Base-by-base conservation (phyloP, 1,140 invertebrate species). In the Cydia pomonella region DNA sequence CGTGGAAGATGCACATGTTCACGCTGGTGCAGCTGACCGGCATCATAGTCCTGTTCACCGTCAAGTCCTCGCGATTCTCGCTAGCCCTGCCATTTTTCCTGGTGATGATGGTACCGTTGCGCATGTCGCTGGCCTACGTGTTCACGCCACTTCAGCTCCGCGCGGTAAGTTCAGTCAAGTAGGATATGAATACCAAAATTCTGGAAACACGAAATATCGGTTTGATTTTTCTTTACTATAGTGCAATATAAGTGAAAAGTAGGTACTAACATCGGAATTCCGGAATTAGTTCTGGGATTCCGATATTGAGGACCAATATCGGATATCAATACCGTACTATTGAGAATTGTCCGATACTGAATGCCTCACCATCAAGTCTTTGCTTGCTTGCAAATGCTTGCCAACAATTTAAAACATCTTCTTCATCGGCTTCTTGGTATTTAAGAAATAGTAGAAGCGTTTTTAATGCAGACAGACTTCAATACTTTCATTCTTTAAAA, bases 51-150 rank as follows among this genome's bases (percentile, higher is more conserved):
- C 91, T 99, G 44, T 98, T 97, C 96, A 94, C 95, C 5, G 97
- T 99, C 1, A 99, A 99, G 90, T 98, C 97, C 9, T 97, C 98
- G 1, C 94, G 94, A 25, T 96, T 97, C 77, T 97, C 98, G 1
- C 94, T 99, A 6, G 97, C 97, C 7, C 96, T 99, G 86, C 98
- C 98, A 2, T 98, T 99, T 89, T 97, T 98, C 87, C 94, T 99
- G 16, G 96, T 99, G 50, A 92, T 98, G 44, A 97, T 99, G 95
- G 96, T 99, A 76, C 98, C 98, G 2, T 92, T 99, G 27, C 94
- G 98, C 59, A 95, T 95, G 75, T 94, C 96, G 64, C 93, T 99
- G 79, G 94, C 88, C 5, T 94, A 94, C 64, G 89, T 98, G 50
- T 99, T 98, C 89, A 97, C 95, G 2, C 93, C 95, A 1, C 92